These are phyloP conservation scores for Euzetes globulus DNA, from an alignment of 2,888 invertebrate genomes.

Conservation along the genomic window DNA sequence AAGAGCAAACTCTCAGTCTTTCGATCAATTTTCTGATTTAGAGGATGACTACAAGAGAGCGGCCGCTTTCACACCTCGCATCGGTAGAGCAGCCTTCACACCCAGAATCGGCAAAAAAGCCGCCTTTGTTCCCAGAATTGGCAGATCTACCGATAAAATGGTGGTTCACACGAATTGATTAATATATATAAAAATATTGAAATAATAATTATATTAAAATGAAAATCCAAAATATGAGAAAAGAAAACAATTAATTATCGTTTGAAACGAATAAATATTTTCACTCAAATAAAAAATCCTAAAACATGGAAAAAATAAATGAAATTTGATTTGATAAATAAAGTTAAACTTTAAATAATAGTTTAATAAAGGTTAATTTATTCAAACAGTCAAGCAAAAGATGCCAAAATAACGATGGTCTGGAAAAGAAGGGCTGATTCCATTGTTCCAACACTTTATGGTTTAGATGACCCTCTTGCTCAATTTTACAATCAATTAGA, in stretches of 20 bases:
- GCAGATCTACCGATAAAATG: slow-evolving; percentile 28
- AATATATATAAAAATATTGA: neutral
- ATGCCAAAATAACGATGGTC: too few species aligned
- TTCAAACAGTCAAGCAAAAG: too few species aligned
- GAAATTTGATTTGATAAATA: too few species aligned
- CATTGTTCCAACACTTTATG: too few species aligned
- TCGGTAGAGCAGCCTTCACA: slow-evolving; percentile 37
- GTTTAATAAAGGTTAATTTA: too few species aligned
- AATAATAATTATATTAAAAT: neutral
- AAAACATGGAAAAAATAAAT: neutral
- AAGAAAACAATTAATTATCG: neutral
- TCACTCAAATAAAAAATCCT: neutral
- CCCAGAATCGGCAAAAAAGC: slow-evolving; percentile 37
- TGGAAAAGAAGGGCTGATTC: too few species aligned
- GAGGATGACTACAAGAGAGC: slow-evolving; percentile 16
- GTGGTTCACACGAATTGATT: neutral
- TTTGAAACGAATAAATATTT: neutral
- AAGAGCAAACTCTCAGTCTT: neutral
- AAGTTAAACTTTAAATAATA: too few species aligned
- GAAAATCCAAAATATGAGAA: neutral
- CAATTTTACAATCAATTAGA: too few species aligned
- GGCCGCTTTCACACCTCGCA: slow-evolving; percentile 36
- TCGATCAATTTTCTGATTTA: neutral
- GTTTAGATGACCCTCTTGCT: too few species aligned
- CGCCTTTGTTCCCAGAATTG: slow-evolving; percentile 35